A percentile compares a stretch with the other conserved stretches of the same genome.
Conservation (phyloP, 92 coral and sea anemone species). For the Paramuricea clavata region DNA sequence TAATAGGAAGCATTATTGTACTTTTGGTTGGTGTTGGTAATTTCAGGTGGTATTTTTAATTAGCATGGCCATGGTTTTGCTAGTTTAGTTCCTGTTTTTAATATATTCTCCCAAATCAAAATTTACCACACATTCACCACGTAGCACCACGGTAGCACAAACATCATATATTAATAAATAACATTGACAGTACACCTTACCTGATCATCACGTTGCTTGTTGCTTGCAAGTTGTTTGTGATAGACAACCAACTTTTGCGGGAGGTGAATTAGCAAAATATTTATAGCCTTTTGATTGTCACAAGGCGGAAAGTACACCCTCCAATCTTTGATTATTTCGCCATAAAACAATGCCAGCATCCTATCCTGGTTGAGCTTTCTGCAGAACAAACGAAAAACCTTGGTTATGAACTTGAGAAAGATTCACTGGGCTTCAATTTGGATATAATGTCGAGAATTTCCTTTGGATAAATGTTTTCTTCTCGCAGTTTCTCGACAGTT, state of each 20-base stretch:
- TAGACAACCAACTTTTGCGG: slow-evolving; percentile 19
- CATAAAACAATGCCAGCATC: slow-evolving; percentile 18
- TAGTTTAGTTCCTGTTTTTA: too few species aligned
- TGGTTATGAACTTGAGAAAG: not conserved
- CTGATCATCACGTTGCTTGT: not conserved
- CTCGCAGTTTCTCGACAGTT: not conserved
- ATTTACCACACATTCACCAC: too few species aligned
- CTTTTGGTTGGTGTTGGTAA: too few species aligned
- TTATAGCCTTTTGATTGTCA: slow-evolving; percentile 12
- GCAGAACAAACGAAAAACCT: not conserved
- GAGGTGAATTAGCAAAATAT: not conserved
- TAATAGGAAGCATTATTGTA: too few species aligned
- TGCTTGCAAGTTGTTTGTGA: not conserved
- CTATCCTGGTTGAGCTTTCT: slow-evolving; percentile 24
- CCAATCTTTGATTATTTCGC: slow-evolving; percentile 9
- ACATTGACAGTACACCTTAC: too few species aligned
- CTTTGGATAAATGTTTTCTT: not conserved
- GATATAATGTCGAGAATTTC: not conserved
- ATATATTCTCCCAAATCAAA: not conserved
- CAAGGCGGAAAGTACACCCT: slow-evolving; percentile 5
- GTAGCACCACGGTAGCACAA: too few species aligned
- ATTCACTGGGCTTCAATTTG: not conserved
- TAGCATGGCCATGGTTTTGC: too few species aligned
- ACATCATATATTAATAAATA: too few species aligned
- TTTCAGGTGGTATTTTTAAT: too few species aligned